Conservation (phyloP, 2,113 vertebrate genomes). For the Panthera uncia region DNA sequence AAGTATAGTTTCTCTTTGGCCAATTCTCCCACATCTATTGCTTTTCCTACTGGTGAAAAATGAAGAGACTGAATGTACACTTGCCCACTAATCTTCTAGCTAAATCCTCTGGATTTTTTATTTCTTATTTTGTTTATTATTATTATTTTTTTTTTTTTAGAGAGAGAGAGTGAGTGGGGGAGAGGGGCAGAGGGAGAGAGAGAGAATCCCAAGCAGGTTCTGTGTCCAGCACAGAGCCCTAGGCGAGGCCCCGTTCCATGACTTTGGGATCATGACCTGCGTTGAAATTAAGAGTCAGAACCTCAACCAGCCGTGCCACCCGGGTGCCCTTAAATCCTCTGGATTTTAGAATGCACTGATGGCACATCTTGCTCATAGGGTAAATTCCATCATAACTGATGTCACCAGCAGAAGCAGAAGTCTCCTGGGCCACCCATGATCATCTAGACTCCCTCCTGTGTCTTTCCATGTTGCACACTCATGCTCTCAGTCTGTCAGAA, state of each 20-base stretch:
- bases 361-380: not conserved
- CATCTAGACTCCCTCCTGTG: not conserved
- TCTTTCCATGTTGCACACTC: fast-evolving
- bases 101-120: not conserved
- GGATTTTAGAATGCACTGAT: not conserved
- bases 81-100: not conserved
- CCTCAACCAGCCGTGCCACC: too few relatives aligned
- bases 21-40: not conserved
- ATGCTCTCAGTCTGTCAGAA: not conserved
- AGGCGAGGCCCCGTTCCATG: too few relatives aligned
- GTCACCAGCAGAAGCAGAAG: not conserved
- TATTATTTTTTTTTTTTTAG: too few relatives aligned
- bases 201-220: too few relatives aligned
- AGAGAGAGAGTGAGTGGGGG: too few relatives aligned
- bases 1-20: not conserved
- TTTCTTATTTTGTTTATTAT: too few relatives aligned
- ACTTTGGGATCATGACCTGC: too few relatives aligned
- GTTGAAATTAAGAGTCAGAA: too few relatives aligned
- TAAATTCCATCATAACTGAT: not conserved
- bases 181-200: too few relatives aligned
- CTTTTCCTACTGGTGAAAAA: not conserved
- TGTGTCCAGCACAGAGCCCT: too few relatives aligned
- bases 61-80: not conserved
- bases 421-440: not conserved
- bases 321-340: not conserved